Percentiles rank a stretch among this genome's conserved stretches.
Conservation (phyloP, 2,888 invertebrate genomes). For the Cyaniris semiargus region DNA sequence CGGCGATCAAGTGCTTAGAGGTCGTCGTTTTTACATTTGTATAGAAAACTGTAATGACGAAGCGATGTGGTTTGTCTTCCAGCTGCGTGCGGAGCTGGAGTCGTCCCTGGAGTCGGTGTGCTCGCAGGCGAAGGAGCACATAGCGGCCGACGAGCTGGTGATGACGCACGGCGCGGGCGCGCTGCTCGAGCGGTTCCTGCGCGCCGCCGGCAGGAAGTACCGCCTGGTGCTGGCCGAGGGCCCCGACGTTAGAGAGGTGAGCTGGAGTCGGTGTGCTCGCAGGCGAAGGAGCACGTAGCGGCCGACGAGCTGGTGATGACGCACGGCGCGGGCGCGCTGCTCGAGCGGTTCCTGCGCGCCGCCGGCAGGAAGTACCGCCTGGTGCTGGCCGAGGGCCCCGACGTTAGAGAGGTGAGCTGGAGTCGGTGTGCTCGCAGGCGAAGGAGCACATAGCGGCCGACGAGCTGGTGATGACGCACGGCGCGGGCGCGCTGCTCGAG, state of each 20-base stretch:
- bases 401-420: too few species aligned
- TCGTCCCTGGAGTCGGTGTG: slow-evolving; percentile 88
- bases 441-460: slow-evolving; percentile 94
- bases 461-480: slow-evolving; percentile 93
- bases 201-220: slow-evolving; percentile 88
- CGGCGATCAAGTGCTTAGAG: too few species aligned
- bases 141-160: slow-evolving; percentile 94
- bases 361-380: slow-evolving; percentile 91
- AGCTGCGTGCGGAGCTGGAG: slow-evolving; percentile 65
- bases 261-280: slow-evolving; percentile 88
- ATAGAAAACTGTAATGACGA: too few species aligned
- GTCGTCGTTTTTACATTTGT: too few species aligned
- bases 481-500: slow-evolving; percentile 89
- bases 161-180: slow-evolving; percentile 89
- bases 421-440: too few species aligned
- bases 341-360: slow-evolving; percentile 90
- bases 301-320: slow-evolving; percentile 95
- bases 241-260: slow-evolving; percentile 61
- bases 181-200: slow-evolving; percentile 92
- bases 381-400: slow-evolving; percentile 92
- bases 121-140: slow-evolving; percentile 91
- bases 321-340: slow-evolving; percentile 87
- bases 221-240: slow-evolving; percentile 94
- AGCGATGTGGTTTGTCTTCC: too few species aligned
- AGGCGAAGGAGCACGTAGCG: slow-evolving; percentile 95